Base-by-base conservation (phyloP, 1,140 invertebrate species). In the Tetranychus cinnabarinus region DNA sequence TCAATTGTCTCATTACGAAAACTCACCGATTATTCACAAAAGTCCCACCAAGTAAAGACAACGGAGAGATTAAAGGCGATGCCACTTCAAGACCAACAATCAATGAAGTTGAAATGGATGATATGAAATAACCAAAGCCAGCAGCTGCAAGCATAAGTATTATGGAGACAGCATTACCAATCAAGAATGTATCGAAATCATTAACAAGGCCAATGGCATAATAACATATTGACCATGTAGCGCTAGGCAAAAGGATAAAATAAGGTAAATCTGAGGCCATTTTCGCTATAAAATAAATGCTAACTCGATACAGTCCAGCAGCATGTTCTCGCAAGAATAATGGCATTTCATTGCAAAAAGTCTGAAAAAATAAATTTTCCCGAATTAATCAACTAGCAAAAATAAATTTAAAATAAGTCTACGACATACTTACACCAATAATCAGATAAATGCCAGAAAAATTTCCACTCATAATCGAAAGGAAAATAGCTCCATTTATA, bases 401-500 rank as follows among this genome's bases (percentile, higher is more conserved):
- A 6, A 13, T 13, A 6, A 63, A 5, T 42, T 42, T 62, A 15
- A 23, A 23, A 52, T n/a, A 12, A 23, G 31, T 8, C 7, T n/a
- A 4, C n/a, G 13, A 3, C 2, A n/a, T n/a, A 31, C 15, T 52
- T 23, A 52, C 50, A n/a, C 23, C 7, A 12, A 52, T n/a, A 3
- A 52, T n/a, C 7, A 23, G 13, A 52, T n/a, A 52, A 23, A 52
- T 23, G 23, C n/a, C 8, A 12, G 86, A 2, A 71, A 90, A 92
- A 7, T 85, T 95, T 82, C 88, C 88, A 71, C 90, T 91, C 3
- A 85, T 89, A 2, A 93, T 75, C 69, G 91, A 83, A 59, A 95
- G 80, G 69, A 95, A 96, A 34, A 96, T 77, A n/a, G 84, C 86
- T 54, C 91, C 91, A 70, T 93, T 95, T 62, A 96, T 89, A 71